Conservation (phyloP, 2,888 invertebrate genomes). For the Pandemis corylana region DNA sequence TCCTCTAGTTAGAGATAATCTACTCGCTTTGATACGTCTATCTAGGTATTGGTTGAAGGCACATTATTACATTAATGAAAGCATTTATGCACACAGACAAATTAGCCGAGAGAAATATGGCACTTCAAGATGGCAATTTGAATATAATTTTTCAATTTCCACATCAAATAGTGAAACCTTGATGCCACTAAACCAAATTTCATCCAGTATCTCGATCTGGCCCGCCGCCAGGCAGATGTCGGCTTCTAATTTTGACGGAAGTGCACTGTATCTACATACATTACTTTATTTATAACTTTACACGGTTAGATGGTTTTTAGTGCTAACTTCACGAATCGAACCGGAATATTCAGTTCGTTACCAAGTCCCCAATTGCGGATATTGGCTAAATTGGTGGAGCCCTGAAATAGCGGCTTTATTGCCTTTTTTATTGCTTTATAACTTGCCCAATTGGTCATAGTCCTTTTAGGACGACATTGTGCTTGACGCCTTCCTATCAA, state of each 20-base stretch:
- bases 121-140: slow-evolving; percentile 2
- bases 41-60: too few relatives aligned
- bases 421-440: slow-evolving; percentile 32
- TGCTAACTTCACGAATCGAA: slow-evolving; percentile 19
- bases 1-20: too few relatives aligned
- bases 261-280: slow-evolving; percentile 59
- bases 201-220: slow-evolving; percentile 53
- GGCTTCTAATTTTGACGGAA: slow-evolving; percentile 61
- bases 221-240: slow-evolving; percentile 54
- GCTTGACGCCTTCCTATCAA: slow-evolving; percentile 21
- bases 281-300: slow-evolving; percentile 50
- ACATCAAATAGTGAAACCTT: slow-evolving; percentile 35
- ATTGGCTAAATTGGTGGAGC: slow-evolving; percentile 18
- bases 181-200: slow-evolving; percentile 34
- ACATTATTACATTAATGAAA: too few relatives aligned
- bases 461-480: slow-evolving; percentile 23
- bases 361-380: background rate
- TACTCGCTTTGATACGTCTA: too few relatives aligned
- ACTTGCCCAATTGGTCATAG: slow-evolving; percentile 29
- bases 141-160: slow-evolving; percentile 2
- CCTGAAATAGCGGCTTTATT: slow-evolving; percentile 22
- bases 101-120: too few relatives aligned
- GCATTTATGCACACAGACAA: too few relatives aligned
- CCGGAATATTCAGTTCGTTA: slow-evolving; percentile 1
- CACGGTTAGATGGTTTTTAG: slow-evolving; percentile 46